Percentiles rank a stretch among this genome's conserved stretches.
Conservation (phyloP, 2,888 invertebrate species). For the Graphium colonna region DNA sequence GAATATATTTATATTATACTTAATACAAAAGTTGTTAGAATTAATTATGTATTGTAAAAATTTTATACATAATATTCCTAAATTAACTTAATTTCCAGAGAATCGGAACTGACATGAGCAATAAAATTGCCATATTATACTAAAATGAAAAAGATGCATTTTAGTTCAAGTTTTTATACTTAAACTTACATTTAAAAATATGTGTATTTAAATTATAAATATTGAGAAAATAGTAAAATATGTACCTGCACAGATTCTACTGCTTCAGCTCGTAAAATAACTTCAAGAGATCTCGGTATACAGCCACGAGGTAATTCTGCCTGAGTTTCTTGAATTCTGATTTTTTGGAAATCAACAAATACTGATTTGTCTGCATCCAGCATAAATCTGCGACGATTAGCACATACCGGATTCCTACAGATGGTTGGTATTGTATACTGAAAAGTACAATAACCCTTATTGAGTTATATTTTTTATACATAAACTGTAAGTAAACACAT, state of each 20-base stretch:
- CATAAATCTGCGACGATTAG: conserved; percentile 93
- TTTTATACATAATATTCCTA: no score
- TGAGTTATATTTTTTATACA: not conserved
- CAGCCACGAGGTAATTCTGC: conserved; percentile 97
- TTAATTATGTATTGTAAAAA: no score
- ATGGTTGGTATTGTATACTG: conserved; percentile 96
- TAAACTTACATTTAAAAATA: no score
- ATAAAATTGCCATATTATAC: no score
- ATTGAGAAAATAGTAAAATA: not conserved
- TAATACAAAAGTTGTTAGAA: no score
- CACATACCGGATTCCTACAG: conserved; percentile 97
- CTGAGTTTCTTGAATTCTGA: conserved; percentile 98
- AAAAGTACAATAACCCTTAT: conserved; percentile 30
- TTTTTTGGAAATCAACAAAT: conserved; percentile 99
- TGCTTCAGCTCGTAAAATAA: conserved; percentile 95
- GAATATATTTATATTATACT: no score
- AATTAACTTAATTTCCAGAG: no score
- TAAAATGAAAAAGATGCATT: no score
- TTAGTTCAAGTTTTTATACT: no score
- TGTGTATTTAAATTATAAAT: no score
- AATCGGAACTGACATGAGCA: no score
- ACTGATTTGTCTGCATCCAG: conserved; percentile 95
- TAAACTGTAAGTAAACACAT: no score
- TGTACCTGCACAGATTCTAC: conserved; percentile 96
- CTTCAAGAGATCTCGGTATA: conserved; percentile 97